A percentile compares a stretch with the other conserved stretches of the same genome.
These are phyloP conservation scores for Anomalospiza imberbis DNA, from an alignment of 2,797 vertebrate species.

Conservation along the genomic window DNA sequence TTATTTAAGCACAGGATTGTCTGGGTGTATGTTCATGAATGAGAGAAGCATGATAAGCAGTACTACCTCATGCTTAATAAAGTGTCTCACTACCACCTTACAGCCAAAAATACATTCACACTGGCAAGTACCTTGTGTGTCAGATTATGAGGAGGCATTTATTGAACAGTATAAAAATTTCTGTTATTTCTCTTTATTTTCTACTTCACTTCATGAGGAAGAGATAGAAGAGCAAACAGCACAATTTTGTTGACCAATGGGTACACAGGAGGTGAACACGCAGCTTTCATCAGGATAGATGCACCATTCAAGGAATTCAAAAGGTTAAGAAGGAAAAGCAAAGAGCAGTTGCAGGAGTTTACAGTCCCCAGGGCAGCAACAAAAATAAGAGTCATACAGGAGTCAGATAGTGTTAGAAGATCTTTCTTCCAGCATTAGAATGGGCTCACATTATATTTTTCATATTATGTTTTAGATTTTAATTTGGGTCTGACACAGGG, in stretches of 20 bases:
- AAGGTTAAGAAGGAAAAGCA: background rate
- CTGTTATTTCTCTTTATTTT: background rate
- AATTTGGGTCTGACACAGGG: background rate
- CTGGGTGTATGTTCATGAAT: background rate
- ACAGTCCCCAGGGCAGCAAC: background rate
- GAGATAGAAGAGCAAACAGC: background rate
- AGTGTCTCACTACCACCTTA: background rate
- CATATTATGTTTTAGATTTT: background rate
- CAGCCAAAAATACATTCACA: background rate
- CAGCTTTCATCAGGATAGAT: background rate
- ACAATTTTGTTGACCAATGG: background rate
- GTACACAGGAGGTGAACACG: background rate
- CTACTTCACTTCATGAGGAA: background rate
- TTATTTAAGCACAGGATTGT: background rate
- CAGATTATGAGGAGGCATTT: background rate
- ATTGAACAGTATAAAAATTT: background rate
- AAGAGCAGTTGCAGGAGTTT: background rate
- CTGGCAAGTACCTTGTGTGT: background rate
- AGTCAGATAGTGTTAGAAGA: background rate
- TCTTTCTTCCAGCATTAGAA: background rate
- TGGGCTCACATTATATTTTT: background rate
- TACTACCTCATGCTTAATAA: slow-evolving; percentile 13
- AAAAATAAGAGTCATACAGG: background rate
- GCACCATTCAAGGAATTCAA: background rate
- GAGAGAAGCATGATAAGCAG: background rate